Evolutionary conservation across 2,113 vertebrate genomes (phyloP), one percentile per base, ranked within the genome.

Genomic region (Bombycilla garrulus): DNA sequence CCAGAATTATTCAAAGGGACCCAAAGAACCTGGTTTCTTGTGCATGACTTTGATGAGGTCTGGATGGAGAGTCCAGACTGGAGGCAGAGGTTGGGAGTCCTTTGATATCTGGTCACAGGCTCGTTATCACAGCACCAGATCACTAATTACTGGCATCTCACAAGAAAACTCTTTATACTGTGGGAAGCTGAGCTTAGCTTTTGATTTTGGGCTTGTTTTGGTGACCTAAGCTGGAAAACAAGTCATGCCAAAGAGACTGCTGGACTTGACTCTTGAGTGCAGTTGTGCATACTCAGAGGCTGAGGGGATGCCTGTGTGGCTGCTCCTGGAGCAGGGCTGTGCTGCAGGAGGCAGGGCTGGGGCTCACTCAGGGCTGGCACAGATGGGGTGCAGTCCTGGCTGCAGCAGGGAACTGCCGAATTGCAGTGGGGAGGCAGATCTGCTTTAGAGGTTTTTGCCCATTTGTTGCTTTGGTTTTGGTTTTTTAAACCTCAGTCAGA

Each of bases 271-370:
- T 77, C 44, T 40, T 45, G 0, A 1, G 42, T 67, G 56, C 26
- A 11, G 29, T 47, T 71, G 61, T 76, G 60, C 45, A 1, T 9
- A 3, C 9, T n/a, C 31, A 11, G 3, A 66, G 45, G 33, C 48
- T 7, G 8, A 44, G 0, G 2, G 35, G 44, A 1, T 15, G 1
- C 5, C 64, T 54, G n/a, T 11, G 8, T 1, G 3, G 66, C 48
- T 57, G 12, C 7, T 57, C 19, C 24, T 47, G 65, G 31, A 10
- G 51, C 21, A 18, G 62, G 84, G 67, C 69, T 42, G 61, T 25
- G 80, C 45, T 83, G 51, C 51, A 58, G 70, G 3, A 45, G 12
- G 11, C 16, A 10, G 29, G 21, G 17, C 36, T 42, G 74, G 47
- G 48, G 65, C 40, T 51, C 10, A 3, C 2, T 2, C 11, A 8